Base-by-base conservation (phyloP, 2,113 vertebrate species). In the Tragelaphus buxtoni region DNA sequence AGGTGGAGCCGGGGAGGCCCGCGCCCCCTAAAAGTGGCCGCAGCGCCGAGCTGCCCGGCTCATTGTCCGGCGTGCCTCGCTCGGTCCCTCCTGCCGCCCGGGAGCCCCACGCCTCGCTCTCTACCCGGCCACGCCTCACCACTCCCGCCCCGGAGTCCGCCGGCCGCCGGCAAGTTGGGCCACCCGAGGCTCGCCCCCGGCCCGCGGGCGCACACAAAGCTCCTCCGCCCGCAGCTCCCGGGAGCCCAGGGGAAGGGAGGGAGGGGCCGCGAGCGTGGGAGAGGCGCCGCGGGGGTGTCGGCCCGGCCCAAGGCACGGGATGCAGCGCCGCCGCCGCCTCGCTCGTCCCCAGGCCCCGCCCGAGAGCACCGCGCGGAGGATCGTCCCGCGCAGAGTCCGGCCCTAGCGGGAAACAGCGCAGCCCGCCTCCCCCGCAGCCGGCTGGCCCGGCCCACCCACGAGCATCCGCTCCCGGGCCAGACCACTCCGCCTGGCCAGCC, bases 81-180 rank as follows among this genome's bases (percentile, higher is more conserved):
- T 22, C 26, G 2, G 22, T 3, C 26, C 39, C 61, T 9, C 45
- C 28, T 61, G n/a, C 88, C 8, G 39, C 82, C 17, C 9, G 42
- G 91, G 88, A 80, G 94, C n/a, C 96, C 93, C 94, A 90, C 96
- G 95, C 91, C 93, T 88, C 69, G 42, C 88, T 89, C 91, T 83
- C 80, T 17, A 9, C 55, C 90, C 53, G 63, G 96, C 91, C 82
- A 56, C 77, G 85, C 97, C 95, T 87, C 96, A 9, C 95, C 35
- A 2, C 84, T 17, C 56, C 3, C 63, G 60, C 95, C 9, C n/a
- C 42, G 56, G 39, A 47, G 32, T 77, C 58, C 1, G 58, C 55
- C 58, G 1, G 72, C 74, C 9, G 39, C 77, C 4, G 22, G 94
- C 1, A 30, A 90, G 87, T n/a, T 18, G 89, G 61, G 80, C 45